Base-by-base conservation (phyloP, 2,797 vertebrate genomes). In the Chaetophractus vellerosus region DNA sequence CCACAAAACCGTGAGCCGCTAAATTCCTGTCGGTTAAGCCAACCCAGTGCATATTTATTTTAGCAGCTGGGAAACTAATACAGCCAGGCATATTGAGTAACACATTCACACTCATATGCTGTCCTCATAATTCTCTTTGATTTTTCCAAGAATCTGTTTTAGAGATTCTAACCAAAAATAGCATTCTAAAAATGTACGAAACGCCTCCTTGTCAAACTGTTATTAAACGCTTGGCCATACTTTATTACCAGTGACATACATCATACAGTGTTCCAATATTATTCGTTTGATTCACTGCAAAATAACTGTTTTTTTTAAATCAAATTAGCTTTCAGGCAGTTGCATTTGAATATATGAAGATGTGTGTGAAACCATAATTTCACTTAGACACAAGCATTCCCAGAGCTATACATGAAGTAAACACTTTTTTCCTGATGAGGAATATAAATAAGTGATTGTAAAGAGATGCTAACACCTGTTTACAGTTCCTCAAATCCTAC, bases 291-390 rank as follows among this genome's bases (percentile, higher is more conserved):
- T 82, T 52, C 61, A 91, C 33, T 57, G 45, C 28, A 94, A 93
- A 94, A 90, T 8, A 78, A 86, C 95, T 88, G 28, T 93, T 18
- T 41, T 91, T 91, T 89, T 75, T 21, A 93, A 80, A 96, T 63
- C 33, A 95, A 59, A 94, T 81, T 96, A 85, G 21, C 41, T 79
- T 93, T 38, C 16, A 97, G 50, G 59, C 86, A 97, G 94, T 63
- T 75, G 9, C 10, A 91, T 9, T 38, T 88, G 82, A 31, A 66
- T 48, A 90, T 9, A 91, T 24, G 74, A 63, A 95, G 94, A 93
- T 28, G 59, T 18, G 4, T 19, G 18, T 26, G 48, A 85, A 82
- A 50, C 0, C 3, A 2, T 69, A 36, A 96, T 96, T 96, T 97
- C 82, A 86, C 72, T 88, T 78, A 78, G n/a, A 91, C 0, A 18